Conservation (phyloP, 2,113 vertebrate species). For the Casuarius casuarius region DNA sequence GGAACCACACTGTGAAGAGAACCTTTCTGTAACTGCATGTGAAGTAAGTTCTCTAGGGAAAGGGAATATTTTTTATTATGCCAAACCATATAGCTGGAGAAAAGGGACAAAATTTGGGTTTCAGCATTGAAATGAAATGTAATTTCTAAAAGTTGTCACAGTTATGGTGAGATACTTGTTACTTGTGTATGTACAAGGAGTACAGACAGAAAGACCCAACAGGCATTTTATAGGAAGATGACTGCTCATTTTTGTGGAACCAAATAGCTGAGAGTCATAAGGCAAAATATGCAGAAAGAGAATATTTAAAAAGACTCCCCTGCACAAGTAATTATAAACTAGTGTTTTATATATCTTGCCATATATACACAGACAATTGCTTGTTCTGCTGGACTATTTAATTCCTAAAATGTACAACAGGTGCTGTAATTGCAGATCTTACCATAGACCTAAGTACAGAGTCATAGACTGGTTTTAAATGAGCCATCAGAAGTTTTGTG, state of each 20-base stretch:
- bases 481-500: background rate
- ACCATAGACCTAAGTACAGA: background rate
- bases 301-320: background rate
- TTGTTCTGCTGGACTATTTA: background rate
- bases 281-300: background rate
- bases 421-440: background rate
- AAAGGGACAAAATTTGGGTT: background rate
- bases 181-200: background rate
- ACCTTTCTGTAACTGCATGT: background rate
- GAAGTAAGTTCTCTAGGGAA: background rate
- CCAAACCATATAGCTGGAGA: accelerated
- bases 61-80: background rate
- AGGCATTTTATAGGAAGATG: background rate
- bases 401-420: background rate
- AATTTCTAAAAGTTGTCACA: background rate
- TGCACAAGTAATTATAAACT: background rate
- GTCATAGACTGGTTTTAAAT: background rate
- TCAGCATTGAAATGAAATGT: background rate
- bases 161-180: background rate
- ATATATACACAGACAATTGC: background rate
- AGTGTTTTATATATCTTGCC: background rate
- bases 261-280: background rate
- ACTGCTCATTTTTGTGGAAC: background rate
- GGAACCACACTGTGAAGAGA: background rate
- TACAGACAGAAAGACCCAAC: background rate